Base-by-base conservation (phyloP, 2,113 vertebrate genomes). In the Oryzias celebensis region DNA sequence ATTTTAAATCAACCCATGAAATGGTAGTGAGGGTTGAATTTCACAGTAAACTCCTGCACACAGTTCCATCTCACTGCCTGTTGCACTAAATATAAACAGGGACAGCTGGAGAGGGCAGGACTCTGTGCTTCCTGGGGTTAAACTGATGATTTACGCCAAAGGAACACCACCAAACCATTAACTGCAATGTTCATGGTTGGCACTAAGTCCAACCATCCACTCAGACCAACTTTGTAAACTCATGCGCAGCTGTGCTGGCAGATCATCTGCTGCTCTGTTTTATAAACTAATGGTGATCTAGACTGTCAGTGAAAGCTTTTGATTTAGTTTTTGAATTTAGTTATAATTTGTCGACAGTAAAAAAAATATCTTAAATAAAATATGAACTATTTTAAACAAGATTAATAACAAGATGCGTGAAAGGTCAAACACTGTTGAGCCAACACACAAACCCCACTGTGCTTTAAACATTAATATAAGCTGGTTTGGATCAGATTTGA, bases 71-170 rank as follows among this genome's bases (percentile, higher is more conserved):
- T 67, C 83, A 55, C 62, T 52, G 65, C 54, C 63, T 75, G 73
- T 49, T 58, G 83, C 56, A 72, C 87, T 88, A 90, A 90, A 87
- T 85, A 90, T 89, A 91, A 89, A 86, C 81, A 82, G n/a, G 62
- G 86, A 83, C 88, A 88, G 87, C 89, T 90, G 85, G 88, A 68
- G 58, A 71, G 62, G 71, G 77, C 67, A 72, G 70, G 85, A 80
- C 67, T 53, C 52, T 36, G n/a, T 42, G 62, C 69, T 84, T 87
- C 47, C 68, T 63, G 63, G 70, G 83, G 70, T 82, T 85, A 66
- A 78, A 78, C 52, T 62, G 73, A 36, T 77, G 83, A 90, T 85
- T 89, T 82, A 90, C 69, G 62, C 57, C 62, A 49, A 60, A 31
- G 16, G 5, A 46, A 82, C 63, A 65, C 44, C 67, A 68, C 65